These are phyloP conservation scores for Brachyistius frenatus DNA, from an alignment of 2,113 vertebrate species.

Conservation along the genomic window DNA sequence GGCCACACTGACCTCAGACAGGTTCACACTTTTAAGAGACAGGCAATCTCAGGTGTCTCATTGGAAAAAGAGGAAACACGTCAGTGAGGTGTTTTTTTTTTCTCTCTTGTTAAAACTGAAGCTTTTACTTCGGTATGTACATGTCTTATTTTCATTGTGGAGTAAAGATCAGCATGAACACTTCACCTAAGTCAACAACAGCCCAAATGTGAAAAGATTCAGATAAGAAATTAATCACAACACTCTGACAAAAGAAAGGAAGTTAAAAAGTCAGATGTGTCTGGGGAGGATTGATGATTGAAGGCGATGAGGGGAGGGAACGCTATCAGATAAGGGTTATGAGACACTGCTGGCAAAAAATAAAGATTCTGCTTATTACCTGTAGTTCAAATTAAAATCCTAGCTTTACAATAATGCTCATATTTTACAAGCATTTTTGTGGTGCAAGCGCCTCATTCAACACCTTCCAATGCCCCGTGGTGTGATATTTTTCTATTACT, in stretches of 20 bases:
- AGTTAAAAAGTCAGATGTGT: slow-evolving; percentile 5
- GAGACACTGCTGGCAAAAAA: not conserved
- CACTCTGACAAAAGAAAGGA: not conserved
- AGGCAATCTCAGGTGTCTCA: not conserved
- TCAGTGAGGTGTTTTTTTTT: not conserved
- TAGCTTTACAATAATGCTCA: not conserved
- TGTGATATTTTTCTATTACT: slow-evolving; percentile 3
- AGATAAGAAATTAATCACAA: slow-evolving; percentile 1
- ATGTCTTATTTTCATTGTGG: not conserved
- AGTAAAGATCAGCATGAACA: not conserved
- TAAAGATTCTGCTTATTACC: not conserved
- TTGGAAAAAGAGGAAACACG: not conserved
- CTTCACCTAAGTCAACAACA: not conserved
- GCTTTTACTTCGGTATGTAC: not conserved
- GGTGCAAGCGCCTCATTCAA: not conserved
- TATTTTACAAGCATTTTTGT: not conserved
- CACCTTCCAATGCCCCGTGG: not conserved
- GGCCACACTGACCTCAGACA: not conserved
- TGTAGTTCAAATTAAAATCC: slow-evolving; percentile 10
- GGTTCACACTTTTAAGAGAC: not conserved
- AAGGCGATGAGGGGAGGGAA: not conserved
- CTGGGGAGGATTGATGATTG: slow-evolving; percentile 3
- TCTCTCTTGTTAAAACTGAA: not conserved
- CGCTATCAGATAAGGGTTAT: not conserved
- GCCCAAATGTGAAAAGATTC: slow-evolving; percentile 4